Conservation (phyloP, 2,888 invertebrate species). For the Liopterus haemorrhoidalis region DNA sequence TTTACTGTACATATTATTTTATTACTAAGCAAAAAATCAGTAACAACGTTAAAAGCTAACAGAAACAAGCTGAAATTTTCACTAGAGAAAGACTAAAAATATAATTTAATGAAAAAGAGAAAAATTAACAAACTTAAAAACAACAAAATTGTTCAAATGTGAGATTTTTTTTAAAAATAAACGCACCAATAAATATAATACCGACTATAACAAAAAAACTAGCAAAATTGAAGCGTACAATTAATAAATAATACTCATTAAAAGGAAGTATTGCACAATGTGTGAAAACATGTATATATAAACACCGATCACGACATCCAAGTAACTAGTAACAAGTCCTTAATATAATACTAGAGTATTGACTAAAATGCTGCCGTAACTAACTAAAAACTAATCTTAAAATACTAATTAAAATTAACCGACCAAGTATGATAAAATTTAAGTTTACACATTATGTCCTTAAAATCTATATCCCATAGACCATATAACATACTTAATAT, state of each 20-base stretch:
- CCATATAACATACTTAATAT: too few relatives aligned
- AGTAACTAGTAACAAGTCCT: constrained; percentile 15
- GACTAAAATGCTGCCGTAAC: constrained; percentile 44
- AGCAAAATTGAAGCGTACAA: constrained; percentile 30
- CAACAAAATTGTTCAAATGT: constrained; percentile 19
- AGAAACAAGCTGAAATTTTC: too few relatives aligned
- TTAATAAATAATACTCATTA: constrained; percentile 41
- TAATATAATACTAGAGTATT: constrained; percentile 41
- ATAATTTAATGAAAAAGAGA: constrained; percentile 2
- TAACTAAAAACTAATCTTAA: too few relatives aligned
- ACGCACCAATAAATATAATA: constrained; percentile 35
- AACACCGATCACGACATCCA: constrained; percentile 22
- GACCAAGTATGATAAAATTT: background rate
- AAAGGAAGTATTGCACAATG: constrained; percentile 43
- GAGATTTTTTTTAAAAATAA: constrained; percentile 12
- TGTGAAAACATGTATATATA: constrained; percentile 20
- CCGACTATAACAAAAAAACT: constrained; percentile 36
- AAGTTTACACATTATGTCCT: too few relatives aligned
- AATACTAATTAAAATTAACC: background rate
- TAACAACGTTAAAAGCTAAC: too few relatives aligned
- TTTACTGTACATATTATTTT: too few relatives aligned
- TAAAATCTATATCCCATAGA: too few relatives aligned
- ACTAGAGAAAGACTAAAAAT: too few relatives aligned
- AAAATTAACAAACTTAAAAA: constrained; percentile 20
- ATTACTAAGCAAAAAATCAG: too few relatives aligned